Evolutionary conservation across 37 sponge, comb jelly and placozoan genomes (phyloP).

Genomic region (Halisarca cf. caerulea): DNA sequence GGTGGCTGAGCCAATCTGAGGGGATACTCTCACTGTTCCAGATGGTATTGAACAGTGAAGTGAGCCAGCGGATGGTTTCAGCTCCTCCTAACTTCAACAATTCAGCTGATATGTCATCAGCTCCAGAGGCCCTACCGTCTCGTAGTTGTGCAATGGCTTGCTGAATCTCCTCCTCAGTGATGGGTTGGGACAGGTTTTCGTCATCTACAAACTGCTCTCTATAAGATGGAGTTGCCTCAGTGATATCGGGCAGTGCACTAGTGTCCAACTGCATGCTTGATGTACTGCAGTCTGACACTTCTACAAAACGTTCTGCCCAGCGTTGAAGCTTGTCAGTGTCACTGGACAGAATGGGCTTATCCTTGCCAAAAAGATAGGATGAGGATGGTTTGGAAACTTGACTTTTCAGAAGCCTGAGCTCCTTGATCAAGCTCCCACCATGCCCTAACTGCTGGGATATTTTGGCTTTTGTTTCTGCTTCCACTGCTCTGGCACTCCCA

Average conservation of each 20-base stretch:
- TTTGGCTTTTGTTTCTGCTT: background rate
- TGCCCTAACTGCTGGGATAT: background rate
- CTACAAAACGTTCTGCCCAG: background rate
- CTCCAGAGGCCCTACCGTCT: slow-evolving; percentile 12
- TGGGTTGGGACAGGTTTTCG: background rate
- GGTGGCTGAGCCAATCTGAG: slow-evolving; percentile 5
- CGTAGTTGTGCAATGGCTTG: background rate
- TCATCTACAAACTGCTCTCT: slow-evolving; percentile 2
- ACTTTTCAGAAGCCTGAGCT: slow-evolving; percentile 2
- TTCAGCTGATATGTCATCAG: slow-evolving; percentile 15
- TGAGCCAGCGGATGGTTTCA: slow-evolving; percentile 18
- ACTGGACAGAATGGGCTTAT: background rate
- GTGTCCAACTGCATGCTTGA: background rate
- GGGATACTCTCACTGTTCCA: slow-evolving; percentile 14
- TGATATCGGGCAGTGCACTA: background rate
- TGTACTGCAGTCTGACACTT: background rate
- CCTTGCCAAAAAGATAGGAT: slow-evolving; percentile 3
- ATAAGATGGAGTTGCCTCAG: slow-evolving; percentile 3
- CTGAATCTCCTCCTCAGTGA: slow-evolving; percentile 6
- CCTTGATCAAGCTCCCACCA: slow-evolving; percentile 16
- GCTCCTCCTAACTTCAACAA: slow-evolving; percentile 23
- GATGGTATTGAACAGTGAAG: background rate
- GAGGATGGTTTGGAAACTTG: background rate
- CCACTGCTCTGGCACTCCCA: slow-evolving; percentile 25
- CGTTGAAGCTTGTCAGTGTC: slow-evolving; percentile 8